Conservation (phyloP, 1,140 invertebrate genomes). For the Zophobas morio region DNA sequence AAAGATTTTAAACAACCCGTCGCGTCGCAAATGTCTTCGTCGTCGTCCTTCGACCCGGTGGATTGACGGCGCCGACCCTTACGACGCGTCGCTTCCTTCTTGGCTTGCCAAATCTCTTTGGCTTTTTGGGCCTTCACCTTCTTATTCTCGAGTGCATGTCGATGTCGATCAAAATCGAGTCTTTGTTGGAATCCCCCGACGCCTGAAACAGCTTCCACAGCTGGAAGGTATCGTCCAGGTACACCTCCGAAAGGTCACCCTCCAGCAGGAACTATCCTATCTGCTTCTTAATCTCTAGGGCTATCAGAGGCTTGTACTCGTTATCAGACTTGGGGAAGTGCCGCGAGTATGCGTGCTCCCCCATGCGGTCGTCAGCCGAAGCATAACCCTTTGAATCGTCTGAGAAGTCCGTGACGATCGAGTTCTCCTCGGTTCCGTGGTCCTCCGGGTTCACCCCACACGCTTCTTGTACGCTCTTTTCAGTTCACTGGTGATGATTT, state of each 20-base stretch:
- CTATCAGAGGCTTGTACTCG: conserved; percentile 57
- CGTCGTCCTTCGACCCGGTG: conserved; percentile 60
- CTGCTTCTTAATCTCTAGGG: conserved; percentile 66
- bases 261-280: conserved; percentile 92
- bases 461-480: conserved; percentile 78
- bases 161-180: conserved; percentile 64
- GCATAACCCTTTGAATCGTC: conserved; percentile 57
- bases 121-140: conserved; percentile 33
- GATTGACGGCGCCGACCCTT: conserved; percentile 67
- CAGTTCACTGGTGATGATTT: conserved; percentile 78
- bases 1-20: conserved; percentile 83
- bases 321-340: conserved; percentile 59
- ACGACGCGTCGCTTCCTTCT: conserved; percentile 59
- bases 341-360: conserved; percentile 66
- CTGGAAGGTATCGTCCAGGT: conserved; percentile 87
- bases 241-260: conserved; percentile 90
- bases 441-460: conserved; percentile 64
- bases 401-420: conserved; percentile 52
- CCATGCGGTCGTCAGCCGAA: conserved; percentile 60
- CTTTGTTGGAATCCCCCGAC: conserved; percentile 65
- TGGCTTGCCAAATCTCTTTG: conserved; percentile 54
- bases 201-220: conserved; percentile 86
- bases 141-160: conserved; percentile 59
- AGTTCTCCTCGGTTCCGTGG: conserved; percentile 54
- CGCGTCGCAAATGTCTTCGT: conserved; percentile 77